phyloP scores from a whole-genome alignment of 92 coral and sea anemone genomes.

The Porites cylindrica region DNA sequence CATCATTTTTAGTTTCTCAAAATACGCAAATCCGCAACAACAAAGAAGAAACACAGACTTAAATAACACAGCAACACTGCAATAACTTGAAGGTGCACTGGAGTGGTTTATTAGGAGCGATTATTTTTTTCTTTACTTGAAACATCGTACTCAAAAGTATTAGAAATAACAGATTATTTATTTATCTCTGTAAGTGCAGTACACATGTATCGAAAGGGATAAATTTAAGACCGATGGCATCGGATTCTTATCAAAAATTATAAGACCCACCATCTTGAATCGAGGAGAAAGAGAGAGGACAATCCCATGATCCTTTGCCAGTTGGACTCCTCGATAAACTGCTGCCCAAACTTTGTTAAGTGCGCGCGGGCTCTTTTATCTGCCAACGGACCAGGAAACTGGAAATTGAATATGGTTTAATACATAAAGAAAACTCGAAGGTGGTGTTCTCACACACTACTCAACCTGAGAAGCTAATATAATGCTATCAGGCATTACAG shows the following conservation, averaged over 20 bases:
- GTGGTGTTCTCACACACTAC: too few species aligned
- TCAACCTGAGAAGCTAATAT: too few species aligned
- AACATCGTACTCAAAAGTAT: neutral
- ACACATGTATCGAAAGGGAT: neutral
- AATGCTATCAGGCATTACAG: too few species aligned
- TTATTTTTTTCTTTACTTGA: neutral
- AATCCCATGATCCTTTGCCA: slow-evolving; percentile 80
- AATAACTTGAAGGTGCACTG: too few species aligned
- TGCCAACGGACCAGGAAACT: too few species aligned
- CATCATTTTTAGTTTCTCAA: neutral
- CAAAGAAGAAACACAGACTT: neutral
- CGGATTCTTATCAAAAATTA: slow-evolving; percentile 56
- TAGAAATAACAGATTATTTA: neutral
- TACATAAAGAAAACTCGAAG: too few species aligned
- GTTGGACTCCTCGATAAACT: slow-evolving; percentile 18
- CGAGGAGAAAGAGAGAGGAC: slow-evolving; percentile 88
- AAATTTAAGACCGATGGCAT: slow-evolving; percentile 53
- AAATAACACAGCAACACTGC: neutral
- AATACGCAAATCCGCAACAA: neutral
- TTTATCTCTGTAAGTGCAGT: neutral
- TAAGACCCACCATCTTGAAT: slow-evolving; percentile 94
- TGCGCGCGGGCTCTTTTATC: neutral
- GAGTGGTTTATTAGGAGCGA: neutral
- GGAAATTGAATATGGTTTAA: too few species aligned
- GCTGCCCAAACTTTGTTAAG: slow-evolving; percentile 33